Base-by-base conservation (phyloP, 2,888 invertebrate genomes). In the Drosophila paracracens region DNA sequence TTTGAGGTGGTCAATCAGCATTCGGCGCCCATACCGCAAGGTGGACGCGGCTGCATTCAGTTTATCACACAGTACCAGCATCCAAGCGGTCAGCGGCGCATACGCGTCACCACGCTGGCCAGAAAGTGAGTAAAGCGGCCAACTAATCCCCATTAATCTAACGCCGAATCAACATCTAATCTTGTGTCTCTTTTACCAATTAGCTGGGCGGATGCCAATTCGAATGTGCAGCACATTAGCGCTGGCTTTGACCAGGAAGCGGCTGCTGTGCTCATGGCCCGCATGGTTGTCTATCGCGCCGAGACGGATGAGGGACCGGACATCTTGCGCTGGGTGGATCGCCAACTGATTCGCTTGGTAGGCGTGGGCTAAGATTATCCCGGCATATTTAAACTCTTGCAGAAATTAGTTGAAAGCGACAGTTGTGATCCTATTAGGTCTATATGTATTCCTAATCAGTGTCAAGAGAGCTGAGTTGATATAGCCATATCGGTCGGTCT, bases 21-120 rank as follows among this genome's bases (percentile, higher is more conserved):
- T 93, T 96, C 98, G 21, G 97, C 98, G 5, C 97, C 98, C 0
- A 97, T 98, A 86, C 99, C 98, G 0, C 98, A 98, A 92, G 99
- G 99, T 58, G 98, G 99, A 0, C 95, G 99, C 62, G 99, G 99
- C 13, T 99, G 98, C 91, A 96, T 99, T 74, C 99, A 99, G 93
- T 98, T 99, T 92, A 98, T 99, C 81, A 98, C 99, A 1, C 98
- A 99, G 93, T 99, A 99, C 94, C 99, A 99, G 91, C 99, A 99
- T 94, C 96, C 99, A 16, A 98, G 96, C 93, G 99, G 99, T 0
- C 98, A 99, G 93, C 95, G 97, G 70, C 95, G 99, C 81, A 98
- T 99, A 76, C 94, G 99, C 50, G 99, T 99, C 58, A 99, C 99
- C 27, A 99, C 99, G 0, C 95, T 99, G 27, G 98, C 99, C n/a